phyloP scores from a whole-genome alignment of 53 echinoderm and acorn worm species.

The Apostichopus leukothele region DNA sequence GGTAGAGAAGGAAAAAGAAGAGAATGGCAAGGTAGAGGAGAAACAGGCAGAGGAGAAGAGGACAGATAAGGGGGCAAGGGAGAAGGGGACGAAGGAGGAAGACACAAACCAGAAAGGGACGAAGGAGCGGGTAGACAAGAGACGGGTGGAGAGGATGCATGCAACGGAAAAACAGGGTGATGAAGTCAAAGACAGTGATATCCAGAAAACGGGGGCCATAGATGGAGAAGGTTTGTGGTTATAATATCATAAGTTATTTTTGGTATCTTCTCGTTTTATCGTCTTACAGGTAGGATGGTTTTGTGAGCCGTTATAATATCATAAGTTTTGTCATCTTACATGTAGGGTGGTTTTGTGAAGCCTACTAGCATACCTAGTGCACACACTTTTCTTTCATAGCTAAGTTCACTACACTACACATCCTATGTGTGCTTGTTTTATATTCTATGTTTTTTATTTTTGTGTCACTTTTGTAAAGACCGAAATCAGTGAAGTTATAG shows the following conservation, averaged over 20 bases:
- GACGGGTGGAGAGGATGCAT: not conserved
- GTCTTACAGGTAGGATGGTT: too few relatives aligned
- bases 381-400: too few relatives aligned
- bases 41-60: not conserved
- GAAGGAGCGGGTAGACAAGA: constrained; percentile 17
- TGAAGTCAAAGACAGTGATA: too few relatives aligned
- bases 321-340: not conserved
- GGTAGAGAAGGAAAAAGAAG: not conserved
- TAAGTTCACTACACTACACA: too few relatives aligned
- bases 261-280: not conserved
- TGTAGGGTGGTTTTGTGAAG: too few relatives aligned
- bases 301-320: not conserved
- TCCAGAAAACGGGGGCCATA: not conserved
- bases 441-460: too few relatives aligned
- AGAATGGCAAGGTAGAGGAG: not conserved
- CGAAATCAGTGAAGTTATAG: too few relatives aligned
- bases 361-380: too few relatives aligned
- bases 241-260: not conserved
- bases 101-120: constrained; percentile 37
- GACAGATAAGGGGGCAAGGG: constrained; percentile 12
- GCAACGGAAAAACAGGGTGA: not conserved
- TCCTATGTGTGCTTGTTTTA: too few relatives aligned
- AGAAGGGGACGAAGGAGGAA: constrained; percentile 39
- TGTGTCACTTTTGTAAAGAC: too few relatives aligned
- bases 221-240: not conserved